phyloP scores from a whole-genome alignment of 2,888 invertebrate species.

The Harmothoe impar region DNA sequence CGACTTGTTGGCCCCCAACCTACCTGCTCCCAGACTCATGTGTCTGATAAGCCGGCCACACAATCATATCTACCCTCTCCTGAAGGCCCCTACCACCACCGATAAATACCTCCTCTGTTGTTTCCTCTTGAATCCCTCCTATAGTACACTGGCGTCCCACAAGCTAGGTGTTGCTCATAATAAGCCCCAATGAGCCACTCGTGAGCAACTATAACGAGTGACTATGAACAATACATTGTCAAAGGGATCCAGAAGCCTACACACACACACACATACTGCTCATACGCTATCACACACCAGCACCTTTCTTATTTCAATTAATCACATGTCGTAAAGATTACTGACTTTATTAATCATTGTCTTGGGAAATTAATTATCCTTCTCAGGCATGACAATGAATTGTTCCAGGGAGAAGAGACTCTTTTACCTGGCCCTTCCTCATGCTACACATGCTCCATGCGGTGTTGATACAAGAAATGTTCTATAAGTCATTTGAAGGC shows the following conservation, averaged over 20 bases:
- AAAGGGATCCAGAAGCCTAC: no score
- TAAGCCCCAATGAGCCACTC: no score
- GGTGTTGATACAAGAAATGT: no score
- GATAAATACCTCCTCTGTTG: no score
- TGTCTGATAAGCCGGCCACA: not conserved
- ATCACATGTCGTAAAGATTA: slow-evolving; percentile 45
- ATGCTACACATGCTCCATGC: no score
- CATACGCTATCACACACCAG: not conserved
- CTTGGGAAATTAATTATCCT: slow-evolving; percentile 9
- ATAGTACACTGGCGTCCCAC: not conserved
- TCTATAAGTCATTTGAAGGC: no score
- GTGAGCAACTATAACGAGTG: no score
- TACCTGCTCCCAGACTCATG: no score
- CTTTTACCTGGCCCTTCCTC: not conserved
- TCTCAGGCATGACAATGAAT: slow-evolving; percentile 14
- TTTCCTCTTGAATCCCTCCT: no score
- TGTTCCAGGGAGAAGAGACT: not conserved
- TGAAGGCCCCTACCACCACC: no score
- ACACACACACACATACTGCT: not conserved
- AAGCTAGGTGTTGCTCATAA: not conserved
- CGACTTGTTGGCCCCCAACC: not conserved
- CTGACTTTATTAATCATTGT: slow-evolving; percentile 36
- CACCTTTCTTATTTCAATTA: slow-evolving; percentile 29
- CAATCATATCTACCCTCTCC: not conserved
- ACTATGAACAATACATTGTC: no score